These are phyloP conservation scores for Bombus sibiricus DNA, from an alignment of 1,140 invertebrate species.

Conservation along the genomic window DNA sequence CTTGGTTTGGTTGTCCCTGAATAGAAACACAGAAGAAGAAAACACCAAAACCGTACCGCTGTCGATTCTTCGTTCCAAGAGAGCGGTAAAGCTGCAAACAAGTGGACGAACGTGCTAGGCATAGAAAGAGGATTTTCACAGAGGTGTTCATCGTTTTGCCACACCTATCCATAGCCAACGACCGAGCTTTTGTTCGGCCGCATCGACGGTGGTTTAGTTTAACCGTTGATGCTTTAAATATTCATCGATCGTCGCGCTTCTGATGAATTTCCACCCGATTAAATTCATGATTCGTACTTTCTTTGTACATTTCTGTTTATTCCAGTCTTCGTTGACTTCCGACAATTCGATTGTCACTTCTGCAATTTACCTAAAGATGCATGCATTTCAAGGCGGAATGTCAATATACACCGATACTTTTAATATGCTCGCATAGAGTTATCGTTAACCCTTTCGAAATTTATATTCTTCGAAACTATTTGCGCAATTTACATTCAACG, in stretches of 20 bases:
- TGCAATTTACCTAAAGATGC: no score
- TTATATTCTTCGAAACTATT: no score
- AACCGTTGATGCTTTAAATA: constrained; percentile 35
- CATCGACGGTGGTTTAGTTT: neutral
- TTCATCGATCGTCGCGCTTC: constrained; percentile 16
- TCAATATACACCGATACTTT: neutral
- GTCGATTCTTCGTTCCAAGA: constrained; percentile 45
- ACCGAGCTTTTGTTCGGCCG: neutral
- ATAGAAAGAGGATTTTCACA: constrained; percentile 48
- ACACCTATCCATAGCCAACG: constrained; percentile 7
- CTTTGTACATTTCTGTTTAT: neutral
- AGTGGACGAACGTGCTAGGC: constrained; percentile 65
- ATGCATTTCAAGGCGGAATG: neutral
- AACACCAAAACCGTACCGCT: constrained; percentile 50
- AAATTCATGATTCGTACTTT: neutral
- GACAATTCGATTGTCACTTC: neutral
- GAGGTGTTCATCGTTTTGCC: constrained; percentile 46
- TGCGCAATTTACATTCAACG: no score
- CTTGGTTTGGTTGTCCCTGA: neutral
- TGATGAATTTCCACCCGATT: neutral
- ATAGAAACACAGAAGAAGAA: constrained; percentile 2
- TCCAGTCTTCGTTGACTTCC: neutral
- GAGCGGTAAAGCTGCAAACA: constrained; percentile 63
- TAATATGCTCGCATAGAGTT: neutral
- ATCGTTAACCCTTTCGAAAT: no score